Percentiles rank a stretch among this genome's conserved stretches.
phyloP scores from a whole-genome alignment of 2,888 invertebrate species.

The Notodonta ziczac region DNA sequence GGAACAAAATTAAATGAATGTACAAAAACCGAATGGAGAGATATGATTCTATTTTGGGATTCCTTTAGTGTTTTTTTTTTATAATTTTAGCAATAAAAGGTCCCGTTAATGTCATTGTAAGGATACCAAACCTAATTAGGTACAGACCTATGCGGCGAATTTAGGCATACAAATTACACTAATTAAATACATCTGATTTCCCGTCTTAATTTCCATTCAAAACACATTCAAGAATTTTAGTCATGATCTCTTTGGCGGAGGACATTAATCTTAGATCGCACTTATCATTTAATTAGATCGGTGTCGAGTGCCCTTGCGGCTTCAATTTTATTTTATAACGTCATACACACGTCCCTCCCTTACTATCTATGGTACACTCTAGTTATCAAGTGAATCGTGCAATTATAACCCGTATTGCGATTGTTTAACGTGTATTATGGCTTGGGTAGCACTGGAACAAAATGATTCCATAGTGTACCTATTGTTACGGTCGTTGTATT shows the following conservation, averaged over 20 bases:
- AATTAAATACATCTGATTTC: conserved; percentile 29
- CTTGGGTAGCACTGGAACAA: conserved; percentile 18
- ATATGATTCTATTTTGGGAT: too few relatives aligned
- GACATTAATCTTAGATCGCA: conserved; percentile 79
- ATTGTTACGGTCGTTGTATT: conserved; percentile 64
- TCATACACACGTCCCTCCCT: conserved; percentile 82
- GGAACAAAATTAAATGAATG: too few relatives aligned
- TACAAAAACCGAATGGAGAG: too few relatives aligned
- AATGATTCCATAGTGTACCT: conserved; percentile 57
- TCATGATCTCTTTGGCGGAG: conserved; percentile 66
- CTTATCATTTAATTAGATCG: conserved; percentile 85
- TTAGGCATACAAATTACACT: conserved; percentile 7
- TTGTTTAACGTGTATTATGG: conserved; percentile 46
- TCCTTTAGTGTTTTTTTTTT: too few relatives aligned
- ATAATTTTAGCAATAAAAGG: too few relatives aligned
- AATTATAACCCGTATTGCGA: conserved; percentile 20
- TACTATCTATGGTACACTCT: conserved; percentile 55
- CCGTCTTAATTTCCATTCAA: conserved; percentile 35
- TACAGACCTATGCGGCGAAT: not conserved
- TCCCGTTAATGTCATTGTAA: too few relatives aligned
- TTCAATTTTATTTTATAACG: conserved; percentile 84
- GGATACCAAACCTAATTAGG: too few relatives aligned
- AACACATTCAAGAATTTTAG: conserved; percentile 49
- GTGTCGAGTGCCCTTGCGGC: conserved; percentile 74
- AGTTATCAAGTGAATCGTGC: conserved; percentile 20